Conservation (phyloP, 2,797 vertebrate genomes). For the Tragopan temminckii region DNA sequence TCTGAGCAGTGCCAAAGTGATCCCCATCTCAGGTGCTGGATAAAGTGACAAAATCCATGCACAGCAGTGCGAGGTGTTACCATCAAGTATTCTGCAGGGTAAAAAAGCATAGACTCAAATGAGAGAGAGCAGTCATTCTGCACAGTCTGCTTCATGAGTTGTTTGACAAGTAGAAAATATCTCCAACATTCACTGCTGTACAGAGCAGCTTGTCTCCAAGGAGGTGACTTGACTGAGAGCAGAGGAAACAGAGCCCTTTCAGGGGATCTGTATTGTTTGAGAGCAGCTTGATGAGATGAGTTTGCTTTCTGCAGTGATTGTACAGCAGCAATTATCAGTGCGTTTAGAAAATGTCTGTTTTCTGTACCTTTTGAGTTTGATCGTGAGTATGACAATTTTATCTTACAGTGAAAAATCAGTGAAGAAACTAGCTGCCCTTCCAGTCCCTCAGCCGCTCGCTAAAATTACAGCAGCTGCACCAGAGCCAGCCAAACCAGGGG, state of each 20-base stretch:
- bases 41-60: rapidly evolving
- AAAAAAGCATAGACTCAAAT: not conserved
- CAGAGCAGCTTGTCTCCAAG: not conserved
- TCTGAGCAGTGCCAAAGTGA: not conserved
- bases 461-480: conserved; percentile 78
- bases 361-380: rapidly evolving
- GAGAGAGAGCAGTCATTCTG: not conserved
- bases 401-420: conserved; percentile 87
- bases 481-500: conserved; percentile 86
- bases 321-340: rapidly evolving
- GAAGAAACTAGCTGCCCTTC: conserved; percentile 86
- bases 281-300: not conserved
- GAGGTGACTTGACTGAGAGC: not conserved
- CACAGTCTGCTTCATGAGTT: not conserved
- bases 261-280: rapidly evolving
- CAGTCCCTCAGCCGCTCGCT: conserved; percentile 81
- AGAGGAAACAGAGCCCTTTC: not conserved
- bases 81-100: rapidly evolving
- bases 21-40: rapidly evolving
- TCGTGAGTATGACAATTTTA: rapidly evolving
- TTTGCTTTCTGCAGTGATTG: not conserved
- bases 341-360: rapidly evolving
- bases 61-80: rapidly evolving
- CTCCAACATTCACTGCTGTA: not conserved
- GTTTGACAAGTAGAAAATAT: not conserved